Evolutionary conservation across 2,888 invertebrate genomes (phyloP).

Genomic region (Quadroppia sp.): DNA sequence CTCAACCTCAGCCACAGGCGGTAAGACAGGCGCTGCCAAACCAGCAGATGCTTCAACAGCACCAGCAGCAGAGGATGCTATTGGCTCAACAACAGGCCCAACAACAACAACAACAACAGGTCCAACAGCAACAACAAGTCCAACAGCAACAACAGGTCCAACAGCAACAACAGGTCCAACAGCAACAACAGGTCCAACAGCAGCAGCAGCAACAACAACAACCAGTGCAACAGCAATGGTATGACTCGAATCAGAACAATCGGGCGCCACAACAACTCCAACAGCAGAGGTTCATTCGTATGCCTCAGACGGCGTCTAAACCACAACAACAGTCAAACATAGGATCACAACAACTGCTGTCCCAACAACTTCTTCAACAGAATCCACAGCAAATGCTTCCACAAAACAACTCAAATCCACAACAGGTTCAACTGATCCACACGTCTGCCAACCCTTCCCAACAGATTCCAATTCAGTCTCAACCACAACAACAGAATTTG

Average conservation of each 20-base stretch:
- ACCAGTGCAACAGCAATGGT: conserved; percentile 51
- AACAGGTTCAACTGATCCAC: conserved; percentile 20
- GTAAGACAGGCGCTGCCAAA: conserved; percentile 48
- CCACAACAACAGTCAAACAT: conserved; percentile 51
- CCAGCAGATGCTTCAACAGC: conserved; percentile 48
- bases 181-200: too few relatives aligned
- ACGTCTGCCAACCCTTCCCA: conserved; percentile 8
- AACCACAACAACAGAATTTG: conserved; percentile 15
- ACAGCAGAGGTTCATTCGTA: conserved; percentile 46
- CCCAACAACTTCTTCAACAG: conserved; percentile 56
- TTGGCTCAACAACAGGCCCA: conserved; percentile 50
- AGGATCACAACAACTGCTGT: conserved; percentile 57
- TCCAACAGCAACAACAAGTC: conserved; percentile 48
- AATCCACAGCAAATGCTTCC: conserved; percentile 51
- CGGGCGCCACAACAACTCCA: conserved; percentile 49
- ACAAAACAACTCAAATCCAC: conserved; percentile 23
- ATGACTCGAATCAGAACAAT: conserved; percentile 33
- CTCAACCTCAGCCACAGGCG: conserved; percentile 35
- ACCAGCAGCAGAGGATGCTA: conserved; percentile 46
- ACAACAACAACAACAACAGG: conserved; percentile 51
- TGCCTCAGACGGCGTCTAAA: conserved; percentile 45
- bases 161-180: too few relatives aligned
- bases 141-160: conserved; percentile 42
- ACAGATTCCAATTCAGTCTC: conserved; percentile 23
- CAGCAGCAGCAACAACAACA: conserved; percentile 52